These are phyloP conservation scores for Neodon shergylaensis DNA, from an alignment of 2,113 vertebrate species.

Conservation along the genomic window DNA sequence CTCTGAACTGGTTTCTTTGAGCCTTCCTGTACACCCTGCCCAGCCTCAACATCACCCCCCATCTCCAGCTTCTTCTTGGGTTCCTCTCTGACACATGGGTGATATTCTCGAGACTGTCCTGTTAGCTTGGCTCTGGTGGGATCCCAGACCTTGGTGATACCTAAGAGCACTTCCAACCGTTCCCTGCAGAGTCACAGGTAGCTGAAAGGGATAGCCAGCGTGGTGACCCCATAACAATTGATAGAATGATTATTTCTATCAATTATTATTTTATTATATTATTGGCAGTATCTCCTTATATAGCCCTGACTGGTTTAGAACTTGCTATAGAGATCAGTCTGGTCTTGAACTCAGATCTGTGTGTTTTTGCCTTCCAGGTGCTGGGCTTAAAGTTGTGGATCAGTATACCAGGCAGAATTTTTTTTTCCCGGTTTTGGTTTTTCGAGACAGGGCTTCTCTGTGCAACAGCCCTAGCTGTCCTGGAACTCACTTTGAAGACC, in stretches of 20 bases:
- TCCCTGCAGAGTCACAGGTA: conserved; percentile 2
- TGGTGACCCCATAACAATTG: not conserved
- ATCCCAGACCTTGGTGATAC: not conserved
- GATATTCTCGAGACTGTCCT: not conserved
- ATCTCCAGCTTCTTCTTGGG: not conserved
- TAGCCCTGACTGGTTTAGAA: not conserved
- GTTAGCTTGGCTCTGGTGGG: not conserved
- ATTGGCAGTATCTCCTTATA: not conserved
- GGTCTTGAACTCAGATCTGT: not conserved
- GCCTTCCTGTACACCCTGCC: not conserved
- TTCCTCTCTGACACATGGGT: not conserved
- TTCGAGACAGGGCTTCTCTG: not conserved
- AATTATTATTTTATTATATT: not conserved
- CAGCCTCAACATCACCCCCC: not conserved
- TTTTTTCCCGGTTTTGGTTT: too few relatives aligned
- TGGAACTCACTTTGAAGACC: not conserved
- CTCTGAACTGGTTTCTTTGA: not conserved
- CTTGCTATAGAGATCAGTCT: not conserved
- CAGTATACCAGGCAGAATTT: not conserved
- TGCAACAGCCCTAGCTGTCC: too few relatives aligned
- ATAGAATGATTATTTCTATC: not conserved
- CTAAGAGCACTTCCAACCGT: not conserved
- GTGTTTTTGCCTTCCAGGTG: not conserved
- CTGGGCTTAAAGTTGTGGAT: not conserved
- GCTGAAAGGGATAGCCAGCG: not conserved